A percentile compares a stretch with the other conserved stretches of the same genome.
phyloP scores from a whole-genome alignment of 2,113 vertebrate species.

The Monarcha castaneiventris region DNA sequence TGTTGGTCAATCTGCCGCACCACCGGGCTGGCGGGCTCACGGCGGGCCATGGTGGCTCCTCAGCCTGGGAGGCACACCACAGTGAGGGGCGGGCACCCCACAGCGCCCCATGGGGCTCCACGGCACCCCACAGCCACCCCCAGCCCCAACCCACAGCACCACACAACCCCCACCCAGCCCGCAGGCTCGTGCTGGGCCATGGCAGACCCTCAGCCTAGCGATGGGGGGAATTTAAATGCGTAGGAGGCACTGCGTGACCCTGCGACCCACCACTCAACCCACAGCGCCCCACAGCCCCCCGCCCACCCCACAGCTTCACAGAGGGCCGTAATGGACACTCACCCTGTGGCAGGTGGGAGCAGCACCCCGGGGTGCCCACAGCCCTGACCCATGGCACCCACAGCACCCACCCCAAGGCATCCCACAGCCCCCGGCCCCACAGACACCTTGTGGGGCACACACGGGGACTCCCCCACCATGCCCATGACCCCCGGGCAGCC shows the following conservation, averaged over 20 bases:
- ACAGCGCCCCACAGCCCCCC: not conserved
- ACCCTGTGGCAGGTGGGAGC: not conserved
- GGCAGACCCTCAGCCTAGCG: not conserved
- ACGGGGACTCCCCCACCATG: not conserved
- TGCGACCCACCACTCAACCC: not conserved
- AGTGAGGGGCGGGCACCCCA: not conserved
- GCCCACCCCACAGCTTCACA: not conserved
- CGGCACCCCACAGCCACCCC: not conserved
- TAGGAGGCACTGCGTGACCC: not conserved
- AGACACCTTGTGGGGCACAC: not conserved
- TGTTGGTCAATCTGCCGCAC: constrained; percentile 96
- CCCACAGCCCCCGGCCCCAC: not conserved
- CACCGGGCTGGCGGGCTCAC: constrained; percentile 86
- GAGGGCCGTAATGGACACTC: not conserved
- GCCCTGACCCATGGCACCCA: not conserved
- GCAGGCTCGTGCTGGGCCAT: not conserved
- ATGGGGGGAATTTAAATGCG: not conserved
- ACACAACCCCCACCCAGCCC: not conserved
- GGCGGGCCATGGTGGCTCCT: constrained; percentile 79
- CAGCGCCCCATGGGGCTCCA: not conserved
- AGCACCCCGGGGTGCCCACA: not conserved
- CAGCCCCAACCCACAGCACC: not conserved
- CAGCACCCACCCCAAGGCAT: not conserved
- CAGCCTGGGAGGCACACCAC: not conserved
- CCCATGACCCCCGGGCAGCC: not conserved